A percentile compares a stretch with the other conserved stretches of the same genome.
Evolutionary conservation across 1,140 invertebrate genomes (phyloP).

Genomic region (Oncopeltus fasciatus): DNA sequence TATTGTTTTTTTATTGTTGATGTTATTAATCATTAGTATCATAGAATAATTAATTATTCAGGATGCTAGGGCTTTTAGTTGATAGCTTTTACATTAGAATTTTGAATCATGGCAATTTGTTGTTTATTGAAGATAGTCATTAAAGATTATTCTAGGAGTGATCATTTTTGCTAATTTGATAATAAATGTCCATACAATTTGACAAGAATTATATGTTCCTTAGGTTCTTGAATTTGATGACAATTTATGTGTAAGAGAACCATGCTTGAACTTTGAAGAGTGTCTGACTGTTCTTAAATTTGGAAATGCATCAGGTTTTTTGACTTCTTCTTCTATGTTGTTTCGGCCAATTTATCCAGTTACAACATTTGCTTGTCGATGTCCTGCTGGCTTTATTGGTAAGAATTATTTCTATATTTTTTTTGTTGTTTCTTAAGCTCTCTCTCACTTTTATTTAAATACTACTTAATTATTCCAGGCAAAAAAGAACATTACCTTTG

Average conservation of each 20-base stretch:
- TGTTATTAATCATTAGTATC: too few species aligned
- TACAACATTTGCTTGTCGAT: slow-evolving; percentile 84
- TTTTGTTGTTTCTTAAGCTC: background rate
- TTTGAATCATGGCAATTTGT: too few species aligned
- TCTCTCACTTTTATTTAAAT: background rate
- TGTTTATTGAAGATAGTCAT: too few species aligned
- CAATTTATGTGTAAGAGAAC: slow-evolving; percentile 89
- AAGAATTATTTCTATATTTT: slow-evolving; percentile 11
- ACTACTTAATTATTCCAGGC: slow-evolving; percentile 31
- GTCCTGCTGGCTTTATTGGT: slow-evolving; percentile 66
- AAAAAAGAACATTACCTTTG: slow-evolving; percentile 83
- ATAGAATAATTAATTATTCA: too few species aligned
- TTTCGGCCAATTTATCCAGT: slow-evolving; percentile 91
- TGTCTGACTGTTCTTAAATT: slow-evolving; percentile 86
- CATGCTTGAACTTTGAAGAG: slow-evolving; percentile 89
- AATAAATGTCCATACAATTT: background rate
- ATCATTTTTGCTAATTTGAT: slow-evolving; percentile 2
- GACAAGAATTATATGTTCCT: slow-evolving; percentile 17
- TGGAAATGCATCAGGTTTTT: slow-evolving; percentile 81
- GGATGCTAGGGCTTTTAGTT: too few species aligned
- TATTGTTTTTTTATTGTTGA: too few species aligned
- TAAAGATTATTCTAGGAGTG: background rate
- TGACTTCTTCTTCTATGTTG: slow-evolving; percentile 78
- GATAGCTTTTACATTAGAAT: too few species aligned
- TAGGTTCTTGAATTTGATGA: slow-evolving; percentile 91